Conservation (phyloP, 2,797 vertebrate genomes). For the Gymnocypris eckloni region DNA sequence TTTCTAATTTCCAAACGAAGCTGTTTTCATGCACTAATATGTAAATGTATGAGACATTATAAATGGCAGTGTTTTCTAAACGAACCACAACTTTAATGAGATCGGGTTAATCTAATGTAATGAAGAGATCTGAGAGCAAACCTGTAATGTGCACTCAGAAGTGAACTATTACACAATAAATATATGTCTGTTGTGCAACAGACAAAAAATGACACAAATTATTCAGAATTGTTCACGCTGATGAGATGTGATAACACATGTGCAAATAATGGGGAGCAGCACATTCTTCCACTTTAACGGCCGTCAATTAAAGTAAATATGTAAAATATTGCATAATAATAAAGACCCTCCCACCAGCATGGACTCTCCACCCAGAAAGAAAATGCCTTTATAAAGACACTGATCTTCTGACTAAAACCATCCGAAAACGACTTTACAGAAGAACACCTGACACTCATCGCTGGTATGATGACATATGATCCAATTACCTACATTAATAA, state of each 20-base stretch:
- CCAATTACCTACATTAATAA: neutral
- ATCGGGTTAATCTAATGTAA: too few species aligned
- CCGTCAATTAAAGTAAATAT: neutral
- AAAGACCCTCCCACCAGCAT: neutral
- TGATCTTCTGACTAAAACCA: neutral
- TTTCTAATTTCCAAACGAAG: too few species aligned
- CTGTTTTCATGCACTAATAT: too few species aligned
- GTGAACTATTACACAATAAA: neutral
- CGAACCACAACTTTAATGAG: too few species aligned
- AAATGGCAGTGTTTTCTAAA: too few species aligned
- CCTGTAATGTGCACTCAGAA: neutral
- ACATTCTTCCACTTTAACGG: neutral
- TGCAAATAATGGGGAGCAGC: neutral
- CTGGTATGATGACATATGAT: neutral
- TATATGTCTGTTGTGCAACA: too few species aligned
- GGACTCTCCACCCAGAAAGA: neutral
- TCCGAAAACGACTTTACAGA: neutral
- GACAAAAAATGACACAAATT: too few species aligned
- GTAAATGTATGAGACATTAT: too few species aligned
- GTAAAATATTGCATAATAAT: neutral
- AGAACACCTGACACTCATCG: neutral
- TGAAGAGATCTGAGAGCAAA: too few species aligned
- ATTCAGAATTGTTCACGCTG: too few species aligned
- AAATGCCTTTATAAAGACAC: slow-evolving; percentile 7
- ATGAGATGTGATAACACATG: neutral